Base-by-base conservation (phyloP, 2,888 invertebrate species). In the Melanostoma mellinum region DNA sequence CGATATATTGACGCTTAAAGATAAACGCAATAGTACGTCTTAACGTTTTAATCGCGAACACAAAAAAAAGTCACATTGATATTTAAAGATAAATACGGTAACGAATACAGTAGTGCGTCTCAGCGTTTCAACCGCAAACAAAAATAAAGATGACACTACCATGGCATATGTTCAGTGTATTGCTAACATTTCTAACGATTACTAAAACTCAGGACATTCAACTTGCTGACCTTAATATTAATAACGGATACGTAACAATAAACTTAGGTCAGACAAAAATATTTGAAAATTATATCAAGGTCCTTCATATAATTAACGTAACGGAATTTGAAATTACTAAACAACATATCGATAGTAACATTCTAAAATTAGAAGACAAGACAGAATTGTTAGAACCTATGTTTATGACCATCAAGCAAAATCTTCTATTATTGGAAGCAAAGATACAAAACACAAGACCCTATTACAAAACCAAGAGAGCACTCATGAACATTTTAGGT, bases 221-320 rank as follows among this genome's bases (percentile, higher is more conserved):
- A 40, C 10, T 58, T 9, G 32, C 44, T 35, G 48, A 61, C 61
- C 9, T 61, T n/a, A 61, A 61, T 10, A 61, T n/a, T 33, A 61
- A 61, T 6, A 61, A 46, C 46, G 61, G 61, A 4, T 46, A 61
- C 6, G 33, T 61, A n/a, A 48, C 36, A 35, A 9, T 48, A 5
- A 5, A 61, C 32, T 48, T 46, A 35, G 46, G 8, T 3, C n/a
- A 46, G 10, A 4, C 10, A 9, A 61, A 35, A n/a, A 35, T 61
- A 20, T 40, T 40, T 6, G 30, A 42, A 30, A 40, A 58, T 40
- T 58, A 58, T 35, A 58, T 3, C 3, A 56, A 56, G 20, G 10
- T 10, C 2, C 9, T 56, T 8, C 56, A 56, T 38, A 56, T 20
- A 38, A 56, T 40, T 38, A 56, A 56, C 38, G 10, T 30, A 6